These are phyloP conservation scores for Lethenteron camtschaticum DNA, from an alignment of 2,113 vertebrate genomes.

Conservation along the genomic window DNA sequence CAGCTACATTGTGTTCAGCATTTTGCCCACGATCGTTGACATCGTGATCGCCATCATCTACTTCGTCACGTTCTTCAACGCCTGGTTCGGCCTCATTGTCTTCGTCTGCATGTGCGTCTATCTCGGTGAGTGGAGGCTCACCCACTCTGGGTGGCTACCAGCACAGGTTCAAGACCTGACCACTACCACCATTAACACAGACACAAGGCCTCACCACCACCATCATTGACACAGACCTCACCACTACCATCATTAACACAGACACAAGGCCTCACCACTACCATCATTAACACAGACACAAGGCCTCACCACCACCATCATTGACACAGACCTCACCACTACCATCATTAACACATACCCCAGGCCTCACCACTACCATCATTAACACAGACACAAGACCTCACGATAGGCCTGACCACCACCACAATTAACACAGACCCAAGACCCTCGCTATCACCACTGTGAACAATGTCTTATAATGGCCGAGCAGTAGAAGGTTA, in stretches of 20 bases:
- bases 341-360: too few species aligned
- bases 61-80: conserved; percentile 62
- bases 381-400: neutral
- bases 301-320: too few species aligned
- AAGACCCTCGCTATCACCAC: too few species aligned
- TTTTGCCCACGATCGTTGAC: conserved; percentile 64
- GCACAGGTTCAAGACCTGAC: too few species aligned
- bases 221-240: neutral
- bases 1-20: conserved; percentile 85
- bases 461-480: too few species aligned
- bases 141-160: too few species aligned
- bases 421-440: too few species aligned
- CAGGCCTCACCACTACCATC: too few species aligned
- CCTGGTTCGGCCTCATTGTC: conserved; percentile 87
- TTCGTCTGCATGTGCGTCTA: conserved; percentile 83
- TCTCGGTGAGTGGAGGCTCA: conserved; percentile 43
- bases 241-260: neutral
- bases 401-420: neutral
- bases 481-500: too few species aligned
- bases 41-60: conserved; percentile 75
- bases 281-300: too few species aligned
- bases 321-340: neutral
- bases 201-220: too few species aligned
- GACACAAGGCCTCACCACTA: neutral
- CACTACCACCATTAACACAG: too few species aligned